These are phyloP conservation scores for Planiliza haematocheilus DNA, from an alignment of 2,113 vertebrate species.

Conservation along the genomic window DNA sequence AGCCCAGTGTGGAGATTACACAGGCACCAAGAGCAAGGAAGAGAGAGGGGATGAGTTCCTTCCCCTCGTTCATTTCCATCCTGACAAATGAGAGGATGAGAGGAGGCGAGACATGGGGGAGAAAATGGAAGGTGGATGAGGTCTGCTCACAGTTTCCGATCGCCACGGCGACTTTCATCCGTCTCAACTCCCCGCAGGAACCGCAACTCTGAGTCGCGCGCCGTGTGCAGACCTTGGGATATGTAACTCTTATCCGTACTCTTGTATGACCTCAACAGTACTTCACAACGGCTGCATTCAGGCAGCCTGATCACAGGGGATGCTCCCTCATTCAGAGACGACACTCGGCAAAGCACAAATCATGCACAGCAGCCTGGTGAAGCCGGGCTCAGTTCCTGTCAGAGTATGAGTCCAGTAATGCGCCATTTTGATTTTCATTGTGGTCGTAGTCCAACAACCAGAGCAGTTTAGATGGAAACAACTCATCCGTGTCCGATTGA, in stretches of 20 bases:
- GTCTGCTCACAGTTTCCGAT: slow-evolving; percentile 58
- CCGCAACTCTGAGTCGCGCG: slow-evolving; percentile 36
- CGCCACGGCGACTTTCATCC: slow-evolving; percentile 52
- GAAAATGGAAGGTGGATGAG: slow-evolving; percentile 66
- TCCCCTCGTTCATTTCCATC: slow-evolving; percentile 58
- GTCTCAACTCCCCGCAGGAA: slow-evolving; percentile 41
- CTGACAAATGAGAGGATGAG: slow-evolving; percentile 68
- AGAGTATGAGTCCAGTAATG: no score
- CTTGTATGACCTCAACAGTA: slow-evolving; percentile 44
- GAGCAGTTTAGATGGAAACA: no score
- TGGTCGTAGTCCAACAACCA: no score
- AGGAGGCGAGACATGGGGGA: slow-evolving; percentile 39
- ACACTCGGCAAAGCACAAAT: slow-evolving; percentile 37
- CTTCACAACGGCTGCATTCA: slow-evolving; percentile 46
- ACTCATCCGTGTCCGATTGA: no score
- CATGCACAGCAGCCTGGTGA: slow-evolving; percentile 4
- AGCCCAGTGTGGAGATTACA: slow-evolving; percentile 79
- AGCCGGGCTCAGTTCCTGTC: no score
- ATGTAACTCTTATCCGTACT: slow-evolving; percentile 33
- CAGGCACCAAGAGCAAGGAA: slow-evolving; percentile 70
- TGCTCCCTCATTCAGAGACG: slow-evolving; percentile 28
- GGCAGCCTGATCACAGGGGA: slow-evolving; percentile 41
- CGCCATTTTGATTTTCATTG: no score
- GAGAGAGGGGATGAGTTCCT: slow-evolving; percentile 47
- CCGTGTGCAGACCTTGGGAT: slow-evolving; percentile 35